Base-by-base conservation (phyloP, 2,797 vertebrate genomes). In the Ctenosaura bakeri region DNA sequence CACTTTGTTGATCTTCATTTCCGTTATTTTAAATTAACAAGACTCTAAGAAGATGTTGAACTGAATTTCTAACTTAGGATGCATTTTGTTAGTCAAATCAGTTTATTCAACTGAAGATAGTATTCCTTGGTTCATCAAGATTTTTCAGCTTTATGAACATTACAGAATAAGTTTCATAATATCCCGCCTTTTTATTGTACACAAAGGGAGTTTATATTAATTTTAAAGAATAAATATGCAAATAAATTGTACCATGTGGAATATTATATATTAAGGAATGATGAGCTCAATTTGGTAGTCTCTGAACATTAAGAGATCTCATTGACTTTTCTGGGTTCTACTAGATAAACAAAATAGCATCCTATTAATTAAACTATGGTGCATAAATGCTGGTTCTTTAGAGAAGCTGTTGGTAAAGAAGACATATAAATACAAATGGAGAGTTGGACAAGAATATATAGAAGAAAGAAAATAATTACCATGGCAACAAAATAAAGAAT, bases 1-100 rank as follows among this genome's bases (percentile, higher is more conserved):
- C 32, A 80, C 79, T 90, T 93, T 90, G 82, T 56, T 94, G 54
- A 93, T 88, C 90, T 92, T n/a, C 82, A 95, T 16, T 20, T 89
- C 90, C 52, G 88, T 91, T 59, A 35, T 80, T 88, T 85, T 85
- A 73, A 80, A 88, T 62, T 82, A 93, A 24, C 26, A 87, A 85
- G 64, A 42, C 54, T 89, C 0, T 54, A 87, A 85, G 59, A 92
- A 84, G 73, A 78, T 54, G n/a, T 8, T 77, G 66, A 94, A 89
- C 71, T n/a, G 92, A 89, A 83, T 83, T 79, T 46, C 87, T 80
- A 89, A 64, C 35, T 54, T 62, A 56, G 77, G 35, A 52, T 74
- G 14, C 76, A 92, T 94, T 88, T 90, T 0, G 0, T 92, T 83
- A 92, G 42, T 88, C 26, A 6, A 90, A 20, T 88, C 46, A 90